Base-by-base conservation (phyloP, 2,113 vertebrate species). In the Typhlomys cinereus region DNA sequence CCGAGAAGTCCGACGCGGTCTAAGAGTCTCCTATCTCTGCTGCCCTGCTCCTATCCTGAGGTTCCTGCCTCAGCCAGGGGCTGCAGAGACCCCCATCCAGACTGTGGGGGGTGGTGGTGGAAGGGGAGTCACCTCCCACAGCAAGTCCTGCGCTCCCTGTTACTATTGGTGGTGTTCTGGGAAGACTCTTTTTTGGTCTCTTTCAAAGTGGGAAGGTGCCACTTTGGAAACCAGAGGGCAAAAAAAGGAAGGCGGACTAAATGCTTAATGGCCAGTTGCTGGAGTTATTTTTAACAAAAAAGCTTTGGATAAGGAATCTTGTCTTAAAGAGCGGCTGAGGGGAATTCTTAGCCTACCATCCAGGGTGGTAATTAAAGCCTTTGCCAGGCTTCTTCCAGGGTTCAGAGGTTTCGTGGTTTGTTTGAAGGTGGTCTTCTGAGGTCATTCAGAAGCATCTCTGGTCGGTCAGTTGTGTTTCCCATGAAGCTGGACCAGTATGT, bases 281-380 rank as follows among this genome's bases (percentile, higher is more conserved):
- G 62, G 0, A 70, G 95, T 82, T 95, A 94, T 95, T 95, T 95
- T 91, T 91, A 62, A 89, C 85, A 64, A 93, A 87, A 74, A 86
- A 64, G 70, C 39, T 67, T 94, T 94, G 96, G 89, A 88, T 74
- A 59, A 88, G 83, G 1, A 76, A 31, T 70, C 66, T 75, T 27
- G 31, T 52, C 89, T 73, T 27, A 81, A 88, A 82, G 70, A 87
- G 95, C 78, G 95, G 81, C 78, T 13, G 67, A 44, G 80, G 59
- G 70, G 91, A 59, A 46, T 46, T 41, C 76, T 94, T 94, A 20
- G 81, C 78, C 69, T 48, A 1, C 62, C 66, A 4, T 10, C 21
- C 44, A 84, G 41, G 1, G 0, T 4, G 15, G 5, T 89, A 82
- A 91, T 80, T 91, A 73, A 70, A 57, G 73, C 52, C 57, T 2